Evolutionary conservation across 2,113 vertebrate genomes (phyloP), one percentile per base, ranked within the genome.

Genomic region (Mionectes macconnelli): DNA sequence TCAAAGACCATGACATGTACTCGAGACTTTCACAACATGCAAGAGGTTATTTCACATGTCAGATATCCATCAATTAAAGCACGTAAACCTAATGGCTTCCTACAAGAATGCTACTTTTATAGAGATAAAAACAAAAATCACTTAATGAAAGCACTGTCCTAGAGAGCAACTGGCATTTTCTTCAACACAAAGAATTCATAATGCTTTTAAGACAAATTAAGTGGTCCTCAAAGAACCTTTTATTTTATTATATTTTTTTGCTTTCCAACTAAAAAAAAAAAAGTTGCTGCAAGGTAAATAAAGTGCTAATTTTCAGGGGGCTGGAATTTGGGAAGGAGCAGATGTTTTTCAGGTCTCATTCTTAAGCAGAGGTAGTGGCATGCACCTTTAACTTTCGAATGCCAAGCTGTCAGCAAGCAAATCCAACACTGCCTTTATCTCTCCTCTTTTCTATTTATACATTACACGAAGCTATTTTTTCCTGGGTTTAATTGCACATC

Each of bases 401-500:
- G 75, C 62, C 68, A 85, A 95, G 76, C 93, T 96, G 93, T 92
- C 94, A 96, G 70, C 82, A 57, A 72, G 37, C 9, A 44, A 64
- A 53, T 93, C 94, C 84, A 94, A 90, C 73, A 84, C 87, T 0
- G 22, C 59, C 82, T 81, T 96, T 96, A 95, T 96, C 93, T 91
- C 66, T 77, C 17, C 56, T 69, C 81, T 63, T 75, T 92, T 96
- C 86, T 94, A 92, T 95, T 88, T 93, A 93, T 96, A 90, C 27
- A 81, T 76, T 90, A 84, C 64, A 64, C 74, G 94, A 94, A 94
- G 77, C 55, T 90, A 56, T 91, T 96, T 95, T 87, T 82, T 68
- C 76, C 78, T 62, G 37, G n/a, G 44, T 94, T 97, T 97, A 96
- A 96, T 44, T 94, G 79, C 63, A 85, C 78, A 94, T 95, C 64